phyloP scores from a whole-genome alignment of 1,140 invertebrate genomes.

The Diplogasteroides magnus region DNA sequence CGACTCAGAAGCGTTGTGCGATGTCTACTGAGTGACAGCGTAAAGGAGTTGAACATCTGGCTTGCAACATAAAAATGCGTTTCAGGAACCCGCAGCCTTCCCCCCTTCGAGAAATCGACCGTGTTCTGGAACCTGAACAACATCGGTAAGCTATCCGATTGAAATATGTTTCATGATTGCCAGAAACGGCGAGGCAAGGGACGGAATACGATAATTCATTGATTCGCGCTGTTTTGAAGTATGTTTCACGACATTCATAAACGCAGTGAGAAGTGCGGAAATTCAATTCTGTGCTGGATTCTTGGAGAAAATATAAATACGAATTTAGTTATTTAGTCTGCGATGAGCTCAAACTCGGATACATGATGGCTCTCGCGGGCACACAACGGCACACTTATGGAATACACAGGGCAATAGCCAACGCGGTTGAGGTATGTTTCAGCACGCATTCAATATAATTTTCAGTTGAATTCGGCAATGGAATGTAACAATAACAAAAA shows the following conservation, averaged over 20 bases:
- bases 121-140: constrained; percentile 25
- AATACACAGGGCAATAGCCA: constrained; percentile 18
- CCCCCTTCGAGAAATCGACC: constrained; percentile 15
- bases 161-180: background rate
- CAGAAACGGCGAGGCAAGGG: background rate
- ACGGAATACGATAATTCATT: background rate
- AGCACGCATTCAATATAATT: background rate
- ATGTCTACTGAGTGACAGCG: too few species aligned
- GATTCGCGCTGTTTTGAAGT: background rate
- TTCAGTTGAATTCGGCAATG: background rate
- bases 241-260: background rate
- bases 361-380: constrained; percentile 21
- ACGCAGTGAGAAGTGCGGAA: background rate
- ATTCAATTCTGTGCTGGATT: too few species aligned
- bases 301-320: too few species aligned
- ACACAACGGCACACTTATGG: constrained; percentile 16
- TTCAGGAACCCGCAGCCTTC: too few species aligned
- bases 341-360: constrained; percentile 24
- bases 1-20: too few species aligned
- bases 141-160: constrained; percentile 7
- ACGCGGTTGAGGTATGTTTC: constrained; percentile 17
- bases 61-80: too few species aligned
- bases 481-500: background rate
- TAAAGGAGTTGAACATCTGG: too few species aligned
- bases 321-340: constrained; percentile 23